These are phyloP conservation scores for Huso huso DNA, from an alignment of 2,797 vertebrate genomes.

Conservation along the genomic window DNA sequence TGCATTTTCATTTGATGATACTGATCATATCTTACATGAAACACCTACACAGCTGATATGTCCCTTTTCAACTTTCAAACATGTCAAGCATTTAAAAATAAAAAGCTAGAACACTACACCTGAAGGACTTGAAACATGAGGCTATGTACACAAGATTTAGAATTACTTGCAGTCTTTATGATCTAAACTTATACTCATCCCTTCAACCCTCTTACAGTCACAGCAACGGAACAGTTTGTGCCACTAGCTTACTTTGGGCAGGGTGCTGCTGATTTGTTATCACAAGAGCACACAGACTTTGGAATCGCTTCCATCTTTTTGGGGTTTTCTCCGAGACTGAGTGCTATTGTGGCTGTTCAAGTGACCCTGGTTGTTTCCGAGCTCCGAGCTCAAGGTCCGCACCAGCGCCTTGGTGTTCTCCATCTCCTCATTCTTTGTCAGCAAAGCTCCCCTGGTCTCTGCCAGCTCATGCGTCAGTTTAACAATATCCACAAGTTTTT, in stretches of 20 bases:
- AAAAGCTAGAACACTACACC: no score
- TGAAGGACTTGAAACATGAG: no score
- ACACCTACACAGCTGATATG: no score
- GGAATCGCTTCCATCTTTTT: constrained; percentile 18
- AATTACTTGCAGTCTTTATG: no score
- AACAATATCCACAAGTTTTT: constrained; percentile 28
- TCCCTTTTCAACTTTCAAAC: no score
- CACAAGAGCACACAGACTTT: constrained; percentile 35
- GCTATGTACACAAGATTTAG: no score
- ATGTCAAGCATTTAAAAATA: no score
- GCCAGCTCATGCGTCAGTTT: constrained; percentile 28
- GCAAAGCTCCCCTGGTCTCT: constrained; percentile 25
- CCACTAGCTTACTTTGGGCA: background rate
- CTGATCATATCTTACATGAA: no score
- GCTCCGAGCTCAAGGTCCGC: constrained; percentile 18
- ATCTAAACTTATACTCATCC: no score
- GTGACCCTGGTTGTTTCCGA: constrained; percentile 15
- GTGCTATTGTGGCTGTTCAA: constrained; percentile 17
- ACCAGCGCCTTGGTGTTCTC: constrained; percentile 23
- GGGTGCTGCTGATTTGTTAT: constrained; percentile 7
- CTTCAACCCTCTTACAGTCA: no score
- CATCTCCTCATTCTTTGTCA: constrained; percentile 21
- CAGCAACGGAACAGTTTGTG: no score
- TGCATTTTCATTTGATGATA: no score
- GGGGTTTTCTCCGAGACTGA: background rate